Evolutionary conservation across 2,797 vertebrate genomes (phyloP), one percentile per base, ranked within the genome.

Genomic region (Capromys pilorides): DNA sequence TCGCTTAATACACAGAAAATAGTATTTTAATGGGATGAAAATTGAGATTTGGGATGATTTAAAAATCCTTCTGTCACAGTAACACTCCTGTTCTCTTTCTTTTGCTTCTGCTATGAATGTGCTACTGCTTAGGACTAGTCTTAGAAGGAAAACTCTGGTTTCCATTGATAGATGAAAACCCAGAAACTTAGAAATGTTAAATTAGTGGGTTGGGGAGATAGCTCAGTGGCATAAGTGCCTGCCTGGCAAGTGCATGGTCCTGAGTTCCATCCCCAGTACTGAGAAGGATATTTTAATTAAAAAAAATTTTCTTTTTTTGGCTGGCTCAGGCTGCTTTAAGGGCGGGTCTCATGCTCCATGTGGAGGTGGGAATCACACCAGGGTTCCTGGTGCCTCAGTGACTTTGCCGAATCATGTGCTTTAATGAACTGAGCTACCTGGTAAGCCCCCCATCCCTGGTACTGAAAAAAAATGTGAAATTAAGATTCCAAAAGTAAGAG

Each of bases 171-270:
- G 62, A 88, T 88, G 39, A 81, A 95, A 81, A 90, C 41, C 4
- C 49, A 39, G 67, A 85, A 81, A 71, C 73, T 88, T 64, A 73
- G 57, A 92, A 88, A 91, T 78, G 33, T 59, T 86, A 69, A 80
- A 69, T 28, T 77, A 77, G 22, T 16, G 54, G 54, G 54, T 14
- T 14, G 18, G 54, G 54, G 54, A 57, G 54, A 18, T 57, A 57
- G 54, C 54, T 57, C 54, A 57, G 54, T 18, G 4, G 54, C 16
- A 19, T 57, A 57, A 57, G 16, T 57, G 54, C 54, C 54, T 57
- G 16, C 54, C 16, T 57, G 54, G 54, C 54, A 57, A 57, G 54
- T 57, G 54, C 54, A 19, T 16, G 16, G 54, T 18, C 54, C 14
- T 57, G 54, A 57, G 62, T 57, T 57, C 54, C 2, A 57, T 57